Evolutionary conservation across 2,888 invertebrate genomes (phyloP), one percentile per base, ranked within the genome.

Genomic region (Amphipyra tragopoginis): DNA sequence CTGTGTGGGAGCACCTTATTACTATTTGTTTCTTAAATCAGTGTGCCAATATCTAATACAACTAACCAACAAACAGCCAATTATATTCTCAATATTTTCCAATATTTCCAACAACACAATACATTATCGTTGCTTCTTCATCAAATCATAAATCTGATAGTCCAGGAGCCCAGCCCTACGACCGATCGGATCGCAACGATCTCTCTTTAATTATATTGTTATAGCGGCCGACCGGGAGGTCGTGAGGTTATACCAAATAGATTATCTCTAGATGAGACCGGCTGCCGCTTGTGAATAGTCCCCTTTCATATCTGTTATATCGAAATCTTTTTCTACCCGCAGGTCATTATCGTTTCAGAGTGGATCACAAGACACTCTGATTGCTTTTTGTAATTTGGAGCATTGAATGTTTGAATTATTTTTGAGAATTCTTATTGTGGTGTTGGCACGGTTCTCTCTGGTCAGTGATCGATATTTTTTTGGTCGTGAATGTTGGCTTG

Each of bases 201-300:
- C 91, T 92, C 91, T 89, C 91, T 94, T 93, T 94, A 94, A 94
- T 94, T 93, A 94, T 94, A 94, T 94, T 93, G 94, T 94, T 92
- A 92, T 90, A 87, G 82, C 87, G 87, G 85, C 81, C 84, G 74
- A 79, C 81, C 83, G 83, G 86, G 90, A 90, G 94, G 94, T 94
- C 94, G 94, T 90, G 93, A 90, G 94, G 94, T 94, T 93, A 93
- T 84, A 91, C 90, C 89, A 93, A 93, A 93, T 92, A 94, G 93
- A 94, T 94, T 93, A 94, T 94, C 94, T 93, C 80, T 87, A 88
- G 90, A 90, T 86, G 89, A 75, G 75, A 34, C 72, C 72, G 75
- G 75, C 72, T 69, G 80, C 79, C 69, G 73, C 73, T 81, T 84
- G 85, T 86, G 85, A 87, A 85, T 87, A 84, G 84, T 78, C 84